A percentile compares a stretch with the other conserved stretches of the same genome.
Conservation (phyloP, 2,888 invertebrate species). For the Pristionchus arcanus region DNA sequence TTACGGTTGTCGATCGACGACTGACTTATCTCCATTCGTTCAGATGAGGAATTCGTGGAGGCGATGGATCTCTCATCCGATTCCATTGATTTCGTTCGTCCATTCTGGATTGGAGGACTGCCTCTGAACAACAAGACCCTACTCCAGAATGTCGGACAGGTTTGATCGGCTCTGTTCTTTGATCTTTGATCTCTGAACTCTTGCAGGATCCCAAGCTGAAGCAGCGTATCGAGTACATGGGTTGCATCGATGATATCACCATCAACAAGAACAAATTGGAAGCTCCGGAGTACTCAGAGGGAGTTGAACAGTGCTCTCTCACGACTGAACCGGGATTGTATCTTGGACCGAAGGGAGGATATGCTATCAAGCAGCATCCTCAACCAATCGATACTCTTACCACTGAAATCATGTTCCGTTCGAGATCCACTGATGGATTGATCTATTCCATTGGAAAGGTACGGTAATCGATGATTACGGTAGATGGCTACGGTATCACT, state of each 20-base stretch:
- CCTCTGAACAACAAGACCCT: slow-evolving; percentile 66
- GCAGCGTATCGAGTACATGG: slow-evolving; percentile 62
- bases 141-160: slow-evolving; percentile 64
- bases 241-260: slow-evolving; percentile 80
- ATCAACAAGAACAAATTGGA: slow-evolving; percentile 77
- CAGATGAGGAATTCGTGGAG: slow-evolving; percentile 54
- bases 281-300: slow-evolving; percentile 60
- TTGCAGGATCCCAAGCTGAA: slow-evolving; percentile 43
- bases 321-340: slow-evolving; percentile 80
- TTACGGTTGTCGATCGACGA: neutral
- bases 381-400: slow-evolving; percentile 71
- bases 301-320: slow-evolving; percentile 77
- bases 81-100: slow-evolving; percentile 77
- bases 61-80: slow-evolving; percentile 60
- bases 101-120: slow-evolving; percentile 81
- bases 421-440: slow-evolving; percentile 74
- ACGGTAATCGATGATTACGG: slow-evolving; percentile 18
- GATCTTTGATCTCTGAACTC: slow-evolving; percentile 45
- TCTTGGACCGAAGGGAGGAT: slow-evolving; percentile 80
- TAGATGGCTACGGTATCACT: neutral
- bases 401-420: slow-evolving; percentile 76
- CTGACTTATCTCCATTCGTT: neutral
- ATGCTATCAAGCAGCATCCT: slow-evolving; percentile 76
- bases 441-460: slow-evolving; percentile 74
- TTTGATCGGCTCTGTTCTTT: slow-evolving; percentile 38